Conservation (phyloP, 2,797 vertebrate species). For the Pyrocephalus nanus region DNA sequence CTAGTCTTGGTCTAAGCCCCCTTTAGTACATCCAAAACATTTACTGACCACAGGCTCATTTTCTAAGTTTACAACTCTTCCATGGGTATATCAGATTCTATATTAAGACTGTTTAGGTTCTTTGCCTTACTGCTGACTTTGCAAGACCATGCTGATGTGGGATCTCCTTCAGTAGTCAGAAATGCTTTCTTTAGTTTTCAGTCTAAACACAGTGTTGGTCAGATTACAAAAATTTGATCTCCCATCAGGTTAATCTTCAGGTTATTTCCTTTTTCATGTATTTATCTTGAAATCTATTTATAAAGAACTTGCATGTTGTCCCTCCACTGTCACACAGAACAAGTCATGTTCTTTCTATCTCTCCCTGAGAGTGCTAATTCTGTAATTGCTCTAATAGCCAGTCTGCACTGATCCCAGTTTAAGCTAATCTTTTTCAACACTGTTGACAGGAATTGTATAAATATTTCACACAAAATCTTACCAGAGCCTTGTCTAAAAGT, state of each 20-base stretch:
- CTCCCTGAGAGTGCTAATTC: constrained; percentile 7
- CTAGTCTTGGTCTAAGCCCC: neutral
- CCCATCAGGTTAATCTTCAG: neutral
- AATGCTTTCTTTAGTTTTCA: neutral
- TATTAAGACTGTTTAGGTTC: neutral
- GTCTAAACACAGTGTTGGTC: neutral
- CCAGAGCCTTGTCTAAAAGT: neutral
- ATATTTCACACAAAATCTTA: constrained; percentile 25
- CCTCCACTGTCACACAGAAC: neutral
- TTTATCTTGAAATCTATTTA: neutral
- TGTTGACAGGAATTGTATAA: constrained; percentile 19
- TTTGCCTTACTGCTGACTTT: neutral
- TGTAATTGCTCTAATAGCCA: constrained; percentile 8
- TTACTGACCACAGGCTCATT: neutral
- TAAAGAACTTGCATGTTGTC: neutral
- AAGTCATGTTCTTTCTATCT: neutral
- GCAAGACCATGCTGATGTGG: neutral
- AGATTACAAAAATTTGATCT: neutral
- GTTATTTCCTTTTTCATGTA: neutral
- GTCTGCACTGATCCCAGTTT: neutral
- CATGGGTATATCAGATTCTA: neutral
- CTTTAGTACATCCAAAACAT: neutral
- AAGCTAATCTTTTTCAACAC: constrained; percentile 6
- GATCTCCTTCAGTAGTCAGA: neutral
- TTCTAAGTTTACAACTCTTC: neutral